Evolutionary conservation across 2,888 invertebrate genomes (phyloP).

Genomic region (Coelogynopora nodosa): DNA sequence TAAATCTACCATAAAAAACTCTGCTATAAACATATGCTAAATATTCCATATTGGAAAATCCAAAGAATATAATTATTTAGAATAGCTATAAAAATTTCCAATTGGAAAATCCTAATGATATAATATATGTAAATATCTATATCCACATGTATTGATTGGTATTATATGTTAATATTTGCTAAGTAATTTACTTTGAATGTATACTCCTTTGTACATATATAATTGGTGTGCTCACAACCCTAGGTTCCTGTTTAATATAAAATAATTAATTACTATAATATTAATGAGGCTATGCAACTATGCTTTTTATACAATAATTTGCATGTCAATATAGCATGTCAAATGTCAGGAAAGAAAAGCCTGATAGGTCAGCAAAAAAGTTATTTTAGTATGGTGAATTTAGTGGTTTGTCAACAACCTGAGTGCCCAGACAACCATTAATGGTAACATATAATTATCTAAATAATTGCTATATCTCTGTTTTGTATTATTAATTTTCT

Average conservation of each 20-base stretch:
- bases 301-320: conserved; percentile 19
- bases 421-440: too few species aligned
- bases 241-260: neutral
- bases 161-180: neutral
- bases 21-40: too few species aligned
- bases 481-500: too few species aligned
- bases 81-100: neutral
- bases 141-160: neutral
- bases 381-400: too few species aligned
- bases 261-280: neutral
- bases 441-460: too few species aligned
- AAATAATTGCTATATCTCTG: too few species aligned
- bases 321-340: neutral
- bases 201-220: neutral
- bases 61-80: conserved; percentile 5
- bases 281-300: neutral
- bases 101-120: conserved; percentile 4
- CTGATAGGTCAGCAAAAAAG: too few species aligned
- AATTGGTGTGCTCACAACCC: conserved; percentile 1
- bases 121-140: conserved; percentile 5
- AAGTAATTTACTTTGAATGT: conserved; percentile 17
- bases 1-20: neutral
- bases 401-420: too few species aligned
- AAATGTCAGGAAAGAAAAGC: conserved; percentile 22
- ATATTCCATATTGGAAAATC: conserved; percentile 4